phyloP scores from a whole-genome alignment of 1,140 invertebrate genomes.

The Centruroides sculpturatus region DNA sequence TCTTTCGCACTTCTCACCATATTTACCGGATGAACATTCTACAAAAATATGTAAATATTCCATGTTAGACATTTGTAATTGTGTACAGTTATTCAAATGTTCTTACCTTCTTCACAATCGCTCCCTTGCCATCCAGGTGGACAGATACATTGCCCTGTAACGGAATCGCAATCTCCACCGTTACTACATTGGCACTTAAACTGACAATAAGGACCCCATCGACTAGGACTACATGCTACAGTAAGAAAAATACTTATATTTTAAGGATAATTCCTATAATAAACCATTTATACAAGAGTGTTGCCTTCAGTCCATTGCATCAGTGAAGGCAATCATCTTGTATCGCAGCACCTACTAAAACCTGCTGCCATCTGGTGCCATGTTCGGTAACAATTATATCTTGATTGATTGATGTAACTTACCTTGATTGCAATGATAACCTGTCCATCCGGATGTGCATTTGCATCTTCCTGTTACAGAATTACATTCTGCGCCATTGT shows the following conservation, averaged over 20 bases:
- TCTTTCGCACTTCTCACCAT: slow-evolving; percentile 62
- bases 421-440: slow-evolving; percentile 45
- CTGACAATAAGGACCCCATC: slow-evolving; percentile 44
- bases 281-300: not conserved
- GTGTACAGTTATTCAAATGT: not conserved
- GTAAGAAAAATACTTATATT: not conserved
- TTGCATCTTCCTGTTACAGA: slow-evolving; percentile 57
- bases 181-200: slow-evolving; percentile 55
- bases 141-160: slow-evolving; percentile 36
- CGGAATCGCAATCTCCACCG: slow-evolving; percentile 55
- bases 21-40: slow-evolving; percentile 47
- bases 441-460: slow-evolving; percentile 71
- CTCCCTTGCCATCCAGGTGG: slow-evolving; percentile 36
- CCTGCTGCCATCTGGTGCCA: too few relatives aligned
- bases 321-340: too few relatives aligned
- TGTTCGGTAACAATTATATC: too few relatives aligned
- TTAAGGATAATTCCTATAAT: not conserved
- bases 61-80: too few relatives aligned
- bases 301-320: too few relatives aligned
- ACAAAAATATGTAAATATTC: not conserved
- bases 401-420: not conserved
- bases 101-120: slow-evolving; percentile 44
- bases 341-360: too few relatives aligned
- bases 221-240: slow-evolving; percentile 9
- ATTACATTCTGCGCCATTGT: slow-evolving; percentile 68